Conservation (phyloP, 30 jellyfish, hydroid and myxozoan species). For the Cassiopea xamachana region DNA sequence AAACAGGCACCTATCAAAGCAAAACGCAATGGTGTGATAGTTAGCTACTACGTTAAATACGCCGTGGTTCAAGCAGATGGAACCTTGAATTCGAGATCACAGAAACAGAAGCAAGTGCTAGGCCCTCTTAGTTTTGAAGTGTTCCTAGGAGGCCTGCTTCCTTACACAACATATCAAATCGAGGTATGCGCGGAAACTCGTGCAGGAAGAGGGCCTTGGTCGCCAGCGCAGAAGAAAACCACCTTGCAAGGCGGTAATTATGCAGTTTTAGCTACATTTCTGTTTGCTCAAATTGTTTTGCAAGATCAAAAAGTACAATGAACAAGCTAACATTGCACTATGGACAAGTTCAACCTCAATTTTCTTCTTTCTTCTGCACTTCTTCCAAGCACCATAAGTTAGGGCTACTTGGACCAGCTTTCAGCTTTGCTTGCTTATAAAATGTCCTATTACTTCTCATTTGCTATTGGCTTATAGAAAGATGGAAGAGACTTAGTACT, state of each 20-base stretch:
- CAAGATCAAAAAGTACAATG: too few species aligned
- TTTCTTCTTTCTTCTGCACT: too few species aligned
- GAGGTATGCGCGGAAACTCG: constrained; percentile 79
- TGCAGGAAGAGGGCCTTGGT: constrained; percentile 92
- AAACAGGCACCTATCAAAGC: constrained; percentile 67
- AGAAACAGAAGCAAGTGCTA: constrained; percentile 3
- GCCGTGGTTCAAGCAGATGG: not conserved
- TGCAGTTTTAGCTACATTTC: too few species aligned
- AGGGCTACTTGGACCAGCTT: too few species aligned
- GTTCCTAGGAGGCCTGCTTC: constrained; percentile 58
- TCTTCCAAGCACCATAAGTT: too few species aligned
- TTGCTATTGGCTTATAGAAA: too few species aligned
- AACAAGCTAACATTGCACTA: too few species aligned
- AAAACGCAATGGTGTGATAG: constrained; percentile 73
- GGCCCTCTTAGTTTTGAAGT: constrained; percentile 36
- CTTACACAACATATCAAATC: constrained; percentile 69
- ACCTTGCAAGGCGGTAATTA: constrained; percentile 92
- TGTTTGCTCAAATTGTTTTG: too few species aligned
- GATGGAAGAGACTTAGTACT: too few species aligned
- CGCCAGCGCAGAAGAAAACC: constrained; percentile 30
- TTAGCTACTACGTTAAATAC: constrained; percentile 71
- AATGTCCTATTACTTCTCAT: too few species aligned
- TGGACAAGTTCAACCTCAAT: too few species aligned
- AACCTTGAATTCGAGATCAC: not conserved
- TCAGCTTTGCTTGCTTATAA: too few species aligned